Conservation (phyloP, 2,888 invertebrate genomes). For the Hypercompe scribonia region DNA sequence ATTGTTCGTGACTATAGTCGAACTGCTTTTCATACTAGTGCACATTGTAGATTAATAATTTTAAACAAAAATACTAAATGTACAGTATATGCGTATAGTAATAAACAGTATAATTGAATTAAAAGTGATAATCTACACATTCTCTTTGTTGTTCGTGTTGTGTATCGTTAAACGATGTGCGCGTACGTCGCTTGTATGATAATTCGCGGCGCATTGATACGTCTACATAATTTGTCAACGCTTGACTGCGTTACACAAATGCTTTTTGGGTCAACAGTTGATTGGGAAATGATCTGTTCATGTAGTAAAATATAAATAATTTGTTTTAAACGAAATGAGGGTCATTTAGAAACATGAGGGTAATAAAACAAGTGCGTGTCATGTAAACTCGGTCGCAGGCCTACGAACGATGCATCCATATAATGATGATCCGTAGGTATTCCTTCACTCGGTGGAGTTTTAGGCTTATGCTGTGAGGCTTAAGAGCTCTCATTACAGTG, state of each 20-base stretch:
- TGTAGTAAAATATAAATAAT: slow-evolving; percentile 86
- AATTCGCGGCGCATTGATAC: slow-evolving; percentile 68
- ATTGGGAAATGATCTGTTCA: slow-evolving; percentile 85
- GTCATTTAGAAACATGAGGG: slow-evolving; percentile 87
- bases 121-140: neutral
- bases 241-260: slow-evolving; percentile 80
- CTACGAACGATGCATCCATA: slow-evolving; percentile 67
- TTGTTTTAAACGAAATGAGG: slow-evolving; percentile 85
- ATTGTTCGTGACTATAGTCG: too few relatives aligned
- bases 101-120: neutral
- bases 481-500: slow-evolving; percentile 64
- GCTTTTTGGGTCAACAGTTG: slow-evolving; percentile 83
- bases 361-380: slow-evolving; percentile 86
- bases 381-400: slow-evolving; percentile 81
- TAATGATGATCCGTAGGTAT: slow-evolving; percentile 62
- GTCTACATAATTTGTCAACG: slow-evolving; percentile 81
- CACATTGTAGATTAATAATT: too few relatives aligned
- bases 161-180: slow-evolving; percentile 18
- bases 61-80: too few relatives aligned
- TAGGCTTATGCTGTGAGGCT: slow-evolving; percentile 47
- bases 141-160: neutral
- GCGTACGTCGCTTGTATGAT: slow-evolving; percentile 53
- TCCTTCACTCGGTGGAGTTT: slow-evolving; percentile 49
- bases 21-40: too few relatives aligned
- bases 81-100: too few relatives aligned